phyloP scores from a whole-genome alignment of 2,113 vertebrate species.

The Cisticola juncidis region DNA sequence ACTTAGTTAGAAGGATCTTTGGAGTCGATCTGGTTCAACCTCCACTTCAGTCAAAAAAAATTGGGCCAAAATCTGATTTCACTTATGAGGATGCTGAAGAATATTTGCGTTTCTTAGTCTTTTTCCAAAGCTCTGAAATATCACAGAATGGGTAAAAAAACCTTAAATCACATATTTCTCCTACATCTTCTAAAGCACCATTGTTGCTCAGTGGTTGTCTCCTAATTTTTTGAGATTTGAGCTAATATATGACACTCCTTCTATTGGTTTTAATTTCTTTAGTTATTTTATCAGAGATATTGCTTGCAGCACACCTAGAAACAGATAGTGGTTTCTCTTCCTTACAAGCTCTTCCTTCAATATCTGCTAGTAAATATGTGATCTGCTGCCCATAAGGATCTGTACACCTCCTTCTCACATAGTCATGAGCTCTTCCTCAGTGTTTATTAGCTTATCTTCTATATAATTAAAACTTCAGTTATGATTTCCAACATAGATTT shows the following conservation, averaged over 20 bases:
- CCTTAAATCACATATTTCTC: not conserved
- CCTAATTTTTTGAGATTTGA: not conserved
- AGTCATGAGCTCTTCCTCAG: not conserved
- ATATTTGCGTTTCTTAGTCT: not conserved
- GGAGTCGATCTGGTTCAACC: not conserved
- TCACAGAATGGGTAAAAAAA: not conserved
- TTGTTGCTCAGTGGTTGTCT: not conserved
- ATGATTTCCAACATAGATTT: not conserved
- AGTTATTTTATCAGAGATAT: not conserved
- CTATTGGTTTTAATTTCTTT: not conserved
- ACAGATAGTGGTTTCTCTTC: not conserved
- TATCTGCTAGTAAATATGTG: not conserved
- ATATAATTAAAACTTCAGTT: not conserved
- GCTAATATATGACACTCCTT: not conserved
- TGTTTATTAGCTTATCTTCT: not conserved
- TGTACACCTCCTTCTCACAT: not conserved
- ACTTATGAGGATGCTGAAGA: not conserved
- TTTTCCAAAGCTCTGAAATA: not conserved
- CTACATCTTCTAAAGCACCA: not conserved
- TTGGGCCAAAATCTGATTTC: not conserved
- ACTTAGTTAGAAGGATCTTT: not conserved
- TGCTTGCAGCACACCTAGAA: not conserved
- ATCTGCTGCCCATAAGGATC: not conserved
- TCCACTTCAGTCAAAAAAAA: not conserved
- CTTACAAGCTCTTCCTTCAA: not conserved